A percentile compares a stretch with the other conserved stretches of the same genome.
Conservation (phyloP, 2,888 invertebrate genomes). For the Formica aserva region DNA sequence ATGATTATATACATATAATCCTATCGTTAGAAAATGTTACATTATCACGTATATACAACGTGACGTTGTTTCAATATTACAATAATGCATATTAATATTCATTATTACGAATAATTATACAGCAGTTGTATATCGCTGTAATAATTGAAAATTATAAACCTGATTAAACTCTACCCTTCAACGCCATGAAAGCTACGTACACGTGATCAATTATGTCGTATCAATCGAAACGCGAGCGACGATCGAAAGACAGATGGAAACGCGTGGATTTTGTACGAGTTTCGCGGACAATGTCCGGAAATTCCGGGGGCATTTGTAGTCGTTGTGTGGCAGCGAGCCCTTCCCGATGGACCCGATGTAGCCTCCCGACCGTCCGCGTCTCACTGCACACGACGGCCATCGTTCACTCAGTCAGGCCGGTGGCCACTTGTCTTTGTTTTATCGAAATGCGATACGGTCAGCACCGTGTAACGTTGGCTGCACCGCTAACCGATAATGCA, state of each 20-base stretch:
- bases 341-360: constrained; percentile 21
- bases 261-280: constrained; percentile 5
- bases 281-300: constrained; percentile 2
- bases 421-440: constrained; percentile 76
- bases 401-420: constrained; percentile 69
- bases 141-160: constrained; percentile 39
- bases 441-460: constrained; percentile 67
- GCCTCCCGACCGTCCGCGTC: constrained; percentile 72
- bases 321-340: constrained; percentile 1
- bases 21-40: background rate
- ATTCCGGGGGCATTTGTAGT: constrained; percentile 32
- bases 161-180: constrained; percentile 28
- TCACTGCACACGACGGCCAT: constrained; percentile 77
- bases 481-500: constrained; percentile 59
- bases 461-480: constrained; percentile 46
- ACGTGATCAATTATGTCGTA: constrained; percentile 7
- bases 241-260: background rate
- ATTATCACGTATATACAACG: background rate
- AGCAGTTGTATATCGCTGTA: background rate
- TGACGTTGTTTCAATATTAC: background rate
- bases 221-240: background rate
- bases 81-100: constrained; percentile 15
- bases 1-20: background rate
- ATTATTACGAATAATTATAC: constrained; percentile 25
- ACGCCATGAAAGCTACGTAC: constrained; percentile 3